Evolutionary conservation across 2,888 invertebrate species (phyloP).

Genomic region (Hydrotaea cyrtoneurina): DNA sequence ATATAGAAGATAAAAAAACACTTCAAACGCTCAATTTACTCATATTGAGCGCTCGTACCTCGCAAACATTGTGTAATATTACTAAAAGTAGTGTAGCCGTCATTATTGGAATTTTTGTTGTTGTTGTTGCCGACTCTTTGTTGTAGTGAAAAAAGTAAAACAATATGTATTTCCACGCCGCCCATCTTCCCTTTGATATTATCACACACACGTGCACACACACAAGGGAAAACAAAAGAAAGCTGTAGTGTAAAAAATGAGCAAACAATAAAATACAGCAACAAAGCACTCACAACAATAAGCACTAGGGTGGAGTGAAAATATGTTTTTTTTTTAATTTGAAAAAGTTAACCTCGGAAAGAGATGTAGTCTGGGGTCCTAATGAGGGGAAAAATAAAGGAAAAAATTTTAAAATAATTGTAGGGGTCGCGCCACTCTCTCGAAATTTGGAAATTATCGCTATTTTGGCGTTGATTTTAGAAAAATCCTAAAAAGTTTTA

Average conservation of each 20-base stretch:
- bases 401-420: too few relatives aligned
- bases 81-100: neutral
- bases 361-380: too few relatives aligned
- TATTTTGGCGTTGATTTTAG: too few relatives aligned
- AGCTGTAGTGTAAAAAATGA: slow-evolving; percentile 35
- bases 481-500: too few relatives aligned
- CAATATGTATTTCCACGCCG: neutral
- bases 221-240: slow-evolving; percentile 34
- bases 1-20: neutral
- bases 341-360: too few relatives aligned
- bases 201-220: neutral
- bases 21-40: neutral
- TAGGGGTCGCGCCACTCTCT: too few relatives aligned
- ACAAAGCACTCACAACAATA: neutral
- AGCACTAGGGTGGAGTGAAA: too few relatives aligned
- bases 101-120: neutral
- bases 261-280: slow-evolving; percentile 34
- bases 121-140: neutral
- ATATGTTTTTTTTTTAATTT: too few relatives aligned
- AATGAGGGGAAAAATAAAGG: too few relatives aligned
- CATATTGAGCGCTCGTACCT: neutral
- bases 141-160: neutral
- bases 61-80: neutral
- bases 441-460: too few relatives aligned
- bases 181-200: neutral